Evolutionary conservation across 2,888 invertebrate genomes (phyloP).

Genomic region (Bugula neritina): DNA sequence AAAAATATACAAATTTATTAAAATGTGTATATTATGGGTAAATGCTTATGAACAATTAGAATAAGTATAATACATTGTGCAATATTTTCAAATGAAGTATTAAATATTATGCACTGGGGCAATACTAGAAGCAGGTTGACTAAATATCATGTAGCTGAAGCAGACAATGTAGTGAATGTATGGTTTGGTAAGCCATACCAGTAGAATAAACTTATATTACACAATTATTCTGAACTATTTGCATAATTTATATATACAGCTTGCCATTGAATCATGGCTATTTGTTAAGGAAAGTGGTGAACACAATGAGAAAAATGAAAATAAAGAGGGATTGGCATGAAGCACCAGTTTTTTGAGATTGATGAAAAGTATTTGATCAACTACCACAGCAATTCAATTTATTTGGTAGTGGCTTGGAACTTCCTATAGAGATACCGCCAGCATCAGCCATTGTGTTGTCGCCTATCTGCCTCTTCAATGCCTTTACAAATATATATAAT

Average conservation of each 20-base stretch:
- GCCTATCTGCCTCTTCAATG: conserved; percentile 27
- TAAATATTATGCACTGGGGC: no score
- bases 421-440: conserved; percentile 11
- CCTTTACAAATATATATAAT: background rate
- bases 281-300: background rate
- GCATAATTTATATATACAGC: no score
- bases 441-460: background rate
- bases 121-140: background rate
- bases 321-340: background rate
- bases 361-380: background rate
- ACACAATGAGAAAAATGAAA: background rate
- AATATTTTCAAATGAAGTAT: no score
- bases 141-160: background rate
- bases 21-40: no score
- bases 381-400: conserved; percentile 23
- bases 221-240: no score
- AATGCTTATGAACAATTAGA: no score
- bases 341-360: conserved; percentile 1
- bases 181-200: background rate
- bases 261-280: background rate
- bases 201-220: no score
- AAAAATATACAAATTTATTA: no score
- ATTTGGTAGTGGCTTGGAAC: background rate
- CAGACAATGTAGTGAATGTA: background rate
- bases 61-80: no score